Percentiles rank a stretch among this genome's conserved stretches.
These are phyloP conservation scores for Micoletzkya japonica DNA, from an alignment of 2,888 invertebrate genomes.

Conservation along the genomic window DNA sequence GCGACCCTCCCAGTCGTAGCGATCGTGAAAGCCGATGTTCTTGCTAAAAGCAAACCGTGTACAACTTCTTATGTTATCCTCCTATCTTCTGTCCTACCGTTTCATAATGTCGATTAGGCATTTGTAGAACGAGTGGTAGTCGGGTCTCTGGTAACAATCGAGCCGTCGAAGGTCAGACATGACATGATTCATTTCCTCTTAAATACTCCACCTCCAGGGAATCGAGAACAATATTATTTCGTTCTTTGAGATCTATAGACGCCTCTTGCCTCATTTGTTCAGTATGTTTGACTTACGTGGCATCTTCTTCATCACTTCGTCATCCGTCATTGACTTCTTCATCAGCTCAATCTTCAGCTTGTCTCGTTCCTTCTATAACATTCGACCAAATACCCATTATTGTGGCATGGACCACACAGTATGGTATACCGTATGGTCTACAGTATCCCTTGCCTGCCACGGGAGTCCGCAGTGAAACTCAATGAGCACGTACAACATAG, in stretches of 20 bases:
- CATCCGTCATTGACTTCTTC: constrained; percentile 43
- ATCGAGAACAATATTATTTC: constrained; percentile 68
- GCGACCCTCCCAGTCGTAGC: constrained; percentile 21
- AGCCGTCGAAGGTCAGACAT: constrained; percentile 11
- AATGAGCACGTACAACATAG: constrained; percentile 44
- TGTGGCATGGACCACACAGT: constrained; percentile 1
- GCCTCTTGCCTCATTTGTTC: no score
- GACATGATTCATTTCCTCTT: constrained; percentile 5
- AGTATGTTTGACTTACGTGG: constrained; percentile 38
- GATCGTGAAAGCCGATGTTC: constrained; percentile 13
- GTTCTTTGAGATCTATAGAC: constrained; percentile 93
- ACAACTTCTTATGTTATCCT: no score
- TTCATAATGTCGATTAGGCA: constrained; percentile 4
- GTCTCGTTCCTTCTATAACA: constrained; percentile 34
- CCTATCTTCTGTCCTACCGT: no score
- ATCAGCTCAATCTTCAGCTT: constrained; percentile 36
- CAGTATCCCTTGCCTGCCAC: constrained; percentile 54
- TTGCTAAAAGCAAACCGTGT: background rate
- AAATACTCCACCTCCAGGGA: constrained; percentile 1
- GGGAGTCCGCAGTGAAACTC: constrained; percentile 71
- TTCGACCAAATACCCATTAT: background rate
- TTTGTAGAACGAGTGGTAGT: constrained; percentile 6
- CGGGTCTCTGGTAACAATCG: constrained; percentile 18
- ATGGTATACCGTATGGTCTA: no score
- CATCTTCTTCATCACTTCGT: constrained; percentile 42